Evolutionary conservation across 1,140 invertebrate genomes (phyloP), one percentile per base, ranked within the genome.

Genomic region (Plutomurus gul): DNA sequence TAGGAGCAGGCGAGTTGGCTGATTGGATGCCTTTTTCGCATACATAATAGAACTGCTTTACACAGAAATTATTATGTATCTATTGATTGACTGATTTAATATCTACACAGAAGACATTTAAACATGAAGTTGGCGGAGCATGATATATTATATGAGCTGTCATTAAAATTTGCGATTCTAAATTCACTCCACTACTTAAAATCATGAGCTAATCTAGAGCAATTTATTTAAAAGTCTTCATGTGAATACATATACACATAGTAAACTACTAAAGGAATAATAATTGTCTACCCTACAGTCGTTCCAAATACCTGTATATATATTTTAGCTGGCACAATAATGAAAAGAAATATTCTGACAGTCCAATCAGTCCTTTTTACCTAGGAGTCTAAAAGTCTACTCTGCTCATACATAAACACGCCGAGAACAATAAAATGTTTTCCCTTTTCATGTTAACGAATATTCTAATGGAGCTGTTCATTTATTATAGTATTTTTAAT

Each of bases 401-500:
- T 30, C 56, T n/a, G 47, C 18, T 22, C 11, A 4, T 1, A 49
- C 46, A 18, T 20, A n/a, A n/a, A 49, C 46, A 65, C 27, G 56
- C 56, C 4, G 36, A 65, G 27, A 43, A 43, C 11, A 13, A 43
- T 43, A 13, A 65, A 65, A 65, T 65, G 56, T 16, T 65, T 65
- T 65, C 56, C 56, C 36, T 27, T 65, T 65, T 65, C 56, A 65
- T 65, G 56, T 65, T 33, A 33, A 33, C 16, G 56, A 65, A 65
- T 65, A 65, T n/a, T 65, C 36, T 33, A 65, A 65, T 65, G 56
- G 56, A 27, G 18, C n/a, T 65, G 27, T 25, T 30, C 56, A 65
- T 65, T 65, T 65, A 65, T 65, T 65, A 65, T 65, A 65, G 27
- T 65, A 65, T 65, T 65, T 65, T 65, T 65, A 65, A 65, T 65